Evolutionary conservation across 2,888 invertebrate species (phyloP).

Genomic region (Cephus nigrinus): DNA sequence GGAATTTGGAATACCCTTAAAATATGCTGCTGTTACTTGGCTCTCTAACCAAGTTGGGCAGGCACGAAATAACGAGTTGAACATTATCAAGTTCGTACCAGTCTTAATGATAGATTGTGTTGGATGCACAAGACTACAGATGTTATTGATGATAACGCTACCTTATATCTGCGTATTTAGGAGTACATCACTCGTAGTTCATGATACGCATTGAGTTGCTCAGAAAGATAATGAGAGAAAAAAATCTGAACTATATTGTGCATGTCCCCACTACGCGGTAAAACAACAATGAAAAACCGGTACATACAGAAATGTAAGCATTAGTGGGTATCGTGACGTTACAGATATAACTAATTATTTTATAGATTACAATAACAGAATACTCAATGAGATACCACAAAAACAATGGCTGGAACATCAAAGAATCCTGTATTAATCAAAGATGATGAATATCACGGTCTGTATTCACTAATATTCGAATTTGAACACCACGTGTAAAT

Average conservation of each 20-base stretch:
- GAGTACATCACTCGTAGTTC: not conserved
- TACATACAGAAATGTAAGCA: not conserved
- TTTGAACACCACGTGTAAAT: not conserved
- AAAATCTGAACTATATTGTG: not conserved
- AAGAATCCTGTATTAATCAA: constrained; percentile 39
- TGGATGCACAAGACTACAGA: not conserved
- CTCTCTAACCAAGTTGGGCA: constrained; percentile 56
- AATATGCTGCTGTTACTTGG: constrained; percentile 52
- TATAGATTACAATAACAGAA: not conserved
- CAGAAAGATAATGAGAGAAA: not conserved
- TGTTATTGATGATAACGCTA: not conserved
- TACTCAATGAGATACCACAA: constrained; percentile 1
- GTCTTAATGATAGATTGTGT: not conserved
- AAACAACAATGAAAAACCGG: not conserved
- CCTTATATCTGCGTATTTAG: not conserved
- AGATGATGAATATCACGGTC: constrained; percentile 47
- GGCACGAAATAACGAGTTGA: constrained; percentile 45
- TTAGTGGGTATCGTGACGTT: not conserved
- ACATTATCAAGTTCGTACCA: constrained; percentile 7
- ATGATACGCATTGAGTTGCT: not conserved
- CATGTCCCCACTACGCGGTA: not conserved
- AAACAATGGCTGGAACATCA: constrained; percentile 40
- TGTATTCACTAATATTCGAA: constrained; percentile 9
- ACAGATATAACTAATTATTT: not conserved
- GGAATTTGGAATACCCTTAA: constrained; percentile 49